These are phyloP conservation scores for Drosophila obscura DNA, from an alignment of 1,140 invertebrate genomes.

Conservation along the genomic window DNA sequence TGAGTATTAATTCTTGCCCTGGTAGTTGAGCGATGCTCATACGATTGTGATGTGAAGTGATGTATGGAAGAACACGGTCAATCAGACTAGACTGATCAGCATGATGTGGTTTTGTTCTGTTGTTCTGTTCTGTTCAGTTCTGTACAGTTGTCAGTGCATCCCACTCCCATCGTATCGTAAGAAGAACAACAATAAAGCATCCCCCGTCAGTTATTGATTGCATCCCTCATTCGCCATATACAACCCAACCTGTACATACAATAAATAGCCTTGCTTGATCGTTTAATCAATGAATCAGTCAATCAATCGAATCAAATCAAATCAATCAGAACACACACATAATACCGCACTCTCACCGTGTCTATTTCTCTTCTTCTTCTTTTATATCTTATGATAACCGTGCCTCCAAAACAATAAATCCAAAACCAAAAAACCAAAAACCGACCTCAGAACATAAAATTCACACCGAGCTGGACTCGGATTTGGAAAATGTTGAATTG, in stretches of 20 bases:
- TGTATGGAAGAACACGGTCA: constrained; percentile 18
- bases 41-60: background rate
- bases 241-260: constrained; percentile 48
- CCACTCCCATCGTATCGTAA: too few species aligned
- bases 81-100: constrained; percentile 1
- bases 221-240: constrained; percentile 22
- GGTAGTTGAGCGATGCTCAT: constrained; percentile 18
- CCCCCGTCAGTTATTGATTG: constrained; percentile 34
- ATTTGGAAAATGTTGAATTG: constrained; percentile 81
- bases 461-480: constrained; percentile 81
- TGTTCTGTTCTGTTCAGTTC: constrained; percentile 1
- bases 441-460: constrained; percentile 80
- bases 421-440: constrained; percentile 48
- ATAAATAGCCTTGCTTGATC: constrained; percentile 46
- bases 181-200: constrained; percentile 5
- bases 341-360: constrained; percentile 75
- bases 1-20: constrained; percentile 35
- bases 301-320: constrained; percentile 25
- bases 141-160: too few species aligned
- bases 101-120: constrained; percentile 21
- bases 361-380: constrained; percentile 78
- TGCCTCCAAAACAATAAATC: constrained; percentile 26
- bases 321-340: constrained; percentile 44
- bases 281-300: constrained; percentile 39
- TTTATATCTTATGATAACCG: constrained; percentile 77